Evolutionary conservation across 2,113 vertebrate genomes (phyloP).

Genomic region (Procapra przewalskii): DNA sequence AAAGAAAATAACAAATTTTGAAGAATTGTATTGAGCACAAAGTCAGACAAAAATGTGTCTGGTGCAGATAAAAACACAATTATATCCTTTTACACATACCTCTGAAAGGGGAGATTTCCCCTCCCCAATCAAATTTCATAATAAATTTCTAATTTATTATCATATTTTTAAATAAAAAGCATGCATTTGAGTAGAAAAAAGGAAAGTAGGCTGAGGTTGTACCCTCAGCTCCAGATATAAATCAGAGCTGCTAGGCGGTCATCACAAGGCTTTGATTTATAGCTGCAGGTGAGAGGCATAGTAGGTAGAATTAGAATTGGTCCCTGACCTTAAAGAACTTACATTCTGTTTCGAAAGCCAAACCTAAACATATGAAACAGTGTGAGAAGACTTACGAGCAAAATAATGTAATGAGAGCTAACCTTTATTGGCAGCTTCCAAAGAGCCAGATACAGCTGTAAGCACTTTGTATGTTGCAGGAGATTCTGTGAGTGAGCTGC

Average conservation of each 20-base stretch:
- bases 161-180: slow-evolving; percentile 52
- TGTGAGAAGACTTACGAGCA: slow-evolving; percentile 1
- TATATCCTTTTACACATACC: slow-evolving; percentile 55
- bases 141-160: slow-evolving; percentile 51
- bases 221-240: slow-evolving; percentile 16
- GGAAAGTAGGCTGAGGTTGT: not conserved
- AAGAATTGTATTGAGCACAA: slow-evolving; percentile 54
- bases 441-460: slow-evolving; percentile 23
- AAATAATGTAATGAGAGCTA: slow-evolving; percentile 50
- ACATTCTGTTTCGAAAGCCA: slow-evolving; percentile 51
- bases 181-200: not conserved
- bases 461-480: slow-evolving; percentile 9
- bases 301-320: slow-evolving; percentile 44
- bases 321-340: slow-evolving; percentile 59
- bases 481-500: not conserved
- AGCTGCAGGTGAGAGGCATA: slow-evolving; percentile 22
- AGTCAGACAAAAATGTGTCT: slow-evolving; percentile 52
- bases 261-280: slow-evolving; percentile 55
- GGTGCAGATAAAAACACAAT: slow-evolving; percentile 72
- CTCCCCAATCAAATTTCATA: not conserved
- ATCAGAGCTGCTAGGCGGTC: not conserved
- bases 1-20: slow-evolving; percentile 65
- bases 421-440: slow-evolving; percentile 46
- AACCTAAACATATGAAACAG: slow-evolving; percentile 38
- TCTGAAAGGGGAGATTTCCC: slow-evolving; percentile 10